These are phyloP conservation scores for Myoxocephalus aenaeus DNA, from an alignment of 2,797 vertebrate species.

Conservation along the genomic window DNA sequence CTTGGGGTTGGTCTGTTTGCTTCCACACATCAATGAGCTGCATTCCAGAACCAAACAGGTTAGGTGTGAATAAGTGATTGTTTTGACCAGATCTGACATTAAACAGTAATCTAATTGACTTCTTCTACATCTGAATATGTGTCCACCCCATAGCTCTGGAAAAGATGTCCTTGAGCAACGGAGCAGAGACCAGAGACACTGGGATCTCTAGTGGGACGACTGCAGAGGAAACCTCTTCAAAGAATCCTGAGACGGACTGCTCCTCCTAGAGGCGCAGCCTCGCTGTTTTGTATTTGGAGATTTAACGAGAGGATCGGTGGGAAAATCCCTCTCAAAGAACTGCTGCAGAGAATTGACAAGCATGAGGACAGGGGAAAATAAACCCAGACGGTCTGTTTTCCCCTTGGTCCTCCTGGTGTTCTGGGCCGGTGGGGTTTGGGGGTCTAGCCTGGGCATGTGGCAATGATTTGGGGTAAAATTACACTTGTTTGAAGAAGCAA, in stretches of 20 bases:
- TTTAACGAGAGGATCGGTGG: background rate
- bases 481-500: background rate
- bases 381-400: constrained; percentile 15
- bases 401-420: constrained; percentile 20
- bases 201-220: constrained; percentile 86
- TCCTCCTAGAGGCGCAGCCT: constrained; percentile 83
- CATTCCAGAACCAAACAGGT: too few species aligned
- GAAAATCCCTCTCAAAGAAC: background rate
- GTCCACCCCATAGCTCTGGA: constrained; percentile 85
- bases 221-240: constrained; percentile 86
- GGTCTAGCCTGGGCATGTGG: constrained; percentile 6
- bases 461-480: constrained; percentile 17
- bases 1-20: too few species aligned
- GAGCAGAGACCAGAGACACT: constrained; percentile 89
- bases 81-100: too few species aligned
- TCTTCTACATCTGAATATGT: constrained; percentile 8
- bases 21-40: too few species aligned
- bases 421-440: background rate
- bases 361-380: constrained; percentile 10
- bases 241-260: constrained; percentile 84
- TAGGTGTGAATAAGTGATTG: too few species aligned
- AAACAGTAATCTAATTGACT: background rate
- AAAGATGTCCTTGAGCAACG: constrained; percentile 88
- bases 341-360: constrained; percentile 3
- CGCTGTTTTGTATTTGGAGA: background rate